These are phyloP conservation scores for Tholera decimalis DNA, from an alignment of 2,888 invertebrate species.

Conservation along the genomic window DNA sequence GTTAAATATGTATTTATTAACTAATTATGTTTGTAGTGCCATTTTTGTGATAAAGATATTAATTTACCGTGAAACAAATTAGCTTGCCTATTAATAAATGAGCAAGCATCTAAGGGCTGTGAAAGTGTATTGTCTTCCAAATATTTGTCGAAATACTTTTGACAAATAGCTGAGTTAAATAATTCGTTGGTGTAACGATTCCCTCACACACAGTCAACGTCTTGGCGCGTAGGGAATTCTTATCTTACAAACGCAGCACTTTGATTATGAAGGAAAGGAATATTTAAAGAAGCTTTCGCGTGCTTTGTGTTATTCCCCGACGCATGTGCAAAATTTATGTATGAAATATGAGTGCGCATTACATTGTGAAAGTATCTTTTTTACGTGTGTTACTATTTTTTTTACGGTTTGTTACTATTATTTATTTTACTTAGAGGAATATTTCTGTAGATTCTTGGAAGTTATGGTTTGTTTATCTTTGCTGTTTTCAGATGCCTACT, in stretches of 20 bases:
- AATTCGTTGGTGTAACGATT: constrained; percentile 84
- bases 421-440: constrained; percentile 54
- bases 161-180: constrained; percentile 88
- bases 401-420: constrained; percentile 61
- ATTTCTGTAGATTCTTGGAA: constrained; percentile 55
- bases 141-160: constrained; percentile 80
- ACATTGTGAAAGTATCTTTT: constrained; percentile 71
- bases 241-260: constrained; percentile 89
- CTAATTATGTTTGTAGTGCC: constrained; percentile 18
- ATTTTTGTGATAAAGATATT: constrained; percentile 9
- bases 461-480: constrained; percentile 58
- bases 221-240: constrained; percentile 86
- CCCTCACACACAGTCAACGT: constrained; percentile 76
- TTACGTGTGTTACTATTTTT: constrained; percentile 71
- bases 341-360: constrained; percentile 77
- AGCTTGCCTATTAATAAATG: constrained; percentile 7
- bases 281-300: constrained; percentile 87
- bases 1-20: constrained; percentile 37
- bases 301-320: constrained; percentile 83
- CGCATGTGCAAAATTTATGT: constrained; percentile 87
- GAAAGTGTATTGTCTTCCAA: constrained; percentile 65
- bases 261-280: constrained; percentile 89
- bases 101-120: constrained; percentile 51
- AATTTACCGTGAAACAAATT: constrained; percentile 39
- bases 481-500: constrained; percentile 37